These are phyloP conservation scores for Linepithema humile DNA, from an alignment of 1,140 invertebrate genomes.

Conservation along the genomic window DNA sequence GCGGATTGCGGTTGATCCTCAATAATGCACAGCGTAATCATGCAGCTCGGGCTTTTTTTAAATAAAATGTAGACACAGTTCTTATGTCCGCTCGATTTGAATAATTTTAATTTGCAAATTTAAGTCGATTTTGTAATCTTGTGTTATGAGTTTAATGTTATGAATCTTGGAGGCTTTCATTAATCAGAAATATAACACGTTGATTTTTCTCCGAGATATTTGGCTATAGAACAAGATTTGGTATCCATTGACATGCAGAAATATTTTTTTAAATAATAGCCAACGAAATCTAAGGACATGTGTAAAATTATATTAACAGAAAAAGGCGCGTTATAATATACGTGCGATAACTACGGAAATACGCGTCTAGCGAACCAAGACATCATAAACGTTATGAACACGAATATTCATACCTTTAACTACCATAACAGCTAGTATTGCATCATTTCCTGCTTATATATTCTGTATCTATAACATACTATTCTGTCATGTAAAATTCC, in stretches of 20 bases:
- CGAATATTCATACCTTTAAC: neutral
- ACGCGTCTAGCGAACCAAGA: neutral
- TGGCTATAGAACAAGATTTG: no score
- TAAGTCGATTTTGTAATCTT: neutral
- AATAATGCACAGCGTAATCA: neutral
- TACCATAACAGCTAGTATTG: conserved; percentile 1
- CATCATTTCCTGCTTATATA: conserved; percentile 15
- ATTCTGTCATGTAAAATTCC: neutral
- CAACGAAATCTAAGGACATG: neutral
- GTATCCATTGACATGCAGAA: neutral
- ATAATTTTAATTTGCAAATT: neutral
- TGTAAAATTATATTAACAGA: conserved; percentile 8
- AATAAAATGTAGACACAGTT: neutral
- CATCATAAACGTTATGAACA: conserved; percentile 14
- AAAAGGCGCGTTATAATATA: neutral
- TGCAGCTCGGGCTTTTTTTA: conserved; percentile 6
- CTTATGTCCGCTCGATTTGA: neutral
- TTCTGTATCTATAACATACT: neutral
- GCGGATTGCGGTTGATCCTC: conserved; percentile 31
- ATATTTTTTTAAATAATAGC: neutral
- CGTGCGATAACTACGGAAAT: neutral
- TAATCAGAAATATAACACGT: no score
- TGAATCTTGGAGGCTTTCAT: neutral
- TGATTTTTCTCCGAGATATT: no score
- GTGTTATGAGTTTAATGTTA: neutral